These are phyloP conservation scores for Coilia nasus DNA, from an alignment of 2,797 vertebrate genomes.

Conservation along the genomic window DNA sequence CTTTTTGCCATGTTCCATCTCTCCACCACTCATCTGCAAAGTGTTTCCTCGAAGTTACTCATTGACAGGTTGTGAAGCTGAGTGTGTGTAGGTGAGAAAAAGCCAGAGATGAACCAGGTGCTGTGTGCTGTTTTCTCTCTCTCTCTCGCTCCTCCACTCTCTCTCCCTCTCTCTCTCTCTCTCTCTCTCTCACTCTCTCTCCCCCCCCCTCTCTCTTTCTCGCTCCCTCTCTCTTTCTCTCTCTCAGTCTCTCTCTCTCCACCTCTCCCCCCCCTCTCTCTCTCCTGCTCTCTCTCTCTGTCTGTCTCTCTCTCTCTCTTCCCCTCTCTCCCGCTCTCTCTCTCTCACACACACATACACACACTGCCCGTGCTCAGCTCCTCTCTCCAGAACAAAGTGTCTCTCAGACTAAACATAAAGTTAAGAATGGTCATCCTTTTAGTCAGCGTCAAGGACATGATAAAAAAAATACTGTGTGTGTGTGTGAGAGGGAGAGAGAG, in stretches of 20 bases:
- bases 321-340: neutral
- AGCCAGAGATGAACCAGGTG: neutral
- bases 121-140: neutral
- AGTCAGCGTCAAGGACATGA: no score
- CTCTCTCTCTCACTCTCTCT: neutral
- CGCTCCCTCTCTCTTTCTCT: no score
- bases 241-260: neutral
- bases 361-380: neutral
- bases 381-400: neutral
- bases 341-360: no score
- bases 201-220: neutral
- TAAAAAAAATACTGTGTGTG: conserved; percentile 39
- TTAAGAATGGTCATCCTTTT: neutral
- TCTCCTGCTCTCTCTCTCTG: neutral
- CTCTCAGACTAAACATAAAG: neutral
- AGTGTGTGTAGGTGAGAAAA: neutral
- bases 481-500: neutral
- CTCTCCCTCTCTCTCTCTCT: neutral
- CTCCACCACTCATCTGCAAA: neutral
- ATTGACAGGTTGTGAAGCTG: neutral
- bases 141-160: neutral
- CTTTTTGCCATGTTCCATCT: neutral
- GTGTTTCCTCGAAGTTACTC: neutral
- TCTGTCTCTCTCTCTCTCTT: neutral
- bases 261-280: neutral